Percentiles rank a stretch among this genome's conserved stretches.
Evolutionary conservation across 2,113 vertebrate genomes (phyloP).

Genomic region (Bufo bufo): DNA sequence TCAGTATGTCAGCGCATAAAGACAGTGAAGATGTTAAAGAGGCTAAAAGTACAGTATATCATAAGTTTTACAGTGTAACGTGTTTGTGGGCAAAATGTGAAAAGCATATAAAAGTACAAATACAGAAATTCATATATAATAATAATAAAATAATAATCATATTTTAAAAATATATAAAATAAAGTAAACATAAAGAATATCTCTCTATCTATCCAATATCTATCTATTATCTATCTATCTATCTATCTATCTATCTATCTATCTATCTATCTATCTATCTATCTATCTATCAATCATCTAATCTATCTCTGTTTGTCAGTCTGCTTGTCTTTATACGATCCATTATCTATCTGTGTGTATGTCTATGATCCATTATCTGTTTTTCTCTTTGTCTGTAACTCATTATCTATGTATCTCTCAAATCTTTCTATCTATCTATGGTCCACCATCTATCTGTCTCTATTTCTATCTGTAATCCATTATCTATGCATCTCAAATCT

Average conservation of each 20-base stretch:
- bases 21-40: not conserved
- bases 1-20: not conserved
- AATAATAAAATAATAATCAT: too few relatives aligned
- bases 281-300: not conserved
- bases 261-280: not conserved
- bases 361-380: not conserved
- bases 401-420: not conserved
- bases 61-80: not conserved
- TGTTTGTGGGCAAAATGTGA: not conserved
- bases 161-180: too few relatives aligned
- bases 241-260: constrained; percentile 15
- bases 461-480: too few relatives aligned
- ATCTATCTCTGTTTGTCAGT: not conserved
- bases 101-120: not conserved
- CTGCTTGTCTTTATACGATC: not conserved
- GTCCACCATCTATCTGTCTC: not conserved
- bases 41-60: not conserved
- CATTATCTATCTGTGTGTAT: not conserved
- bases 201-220: not conserved
- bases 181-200: not conserved
- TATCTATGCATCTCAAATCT: not conserved
- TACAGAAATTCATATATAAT: too few relatives aligned
- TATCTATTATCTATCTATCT: not conserved
- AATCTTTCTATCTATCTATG: not conserved
- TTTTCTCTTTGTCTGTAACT: not conserved